A percentile compares a stretch with the other conserved stretches of the same genome.
These are phyloP conservation scores for Orthonychiurus folsomi DNA, from an alignment of 2,888 invertebrate species.

Conservation along the genomic window DNA sequence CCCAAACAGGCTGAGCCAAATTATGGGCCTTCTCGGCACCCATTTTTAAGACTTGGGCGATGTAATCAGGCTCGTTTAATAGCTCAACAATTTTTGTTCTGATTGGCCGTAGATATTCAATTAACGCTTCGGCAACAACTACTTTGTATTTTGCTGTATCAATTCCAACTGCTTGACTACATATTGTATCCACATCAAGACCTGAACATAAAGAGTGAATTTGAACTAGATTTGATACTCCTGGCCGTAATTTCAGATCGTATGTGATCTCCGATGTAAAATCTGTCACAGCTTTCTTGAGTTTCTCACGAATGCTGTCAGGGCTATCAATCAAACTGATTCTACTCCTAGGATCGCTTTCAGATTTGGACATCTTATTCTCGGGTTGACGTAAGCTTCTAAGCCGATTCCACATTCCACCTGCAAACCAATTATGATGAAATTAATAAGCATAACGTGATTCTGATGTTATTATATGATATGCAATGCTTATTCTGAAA, in stretches of 20 bases:
- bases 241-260: constrained; percentile 68
- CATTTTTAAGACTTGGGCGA: constrained; percentile 54
- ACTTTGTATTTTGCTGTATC: constrained; percentile 73
- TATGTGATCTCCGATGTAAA: constrained; percentile 71
- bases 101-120: constrained; percentile 62
- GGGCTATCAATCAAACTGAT: constrained; percentile 70
- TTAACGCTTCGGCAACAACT: constrained; percentile 61
- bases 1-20: constrained; percentile 57
- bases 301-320: constrained; percentile 58
- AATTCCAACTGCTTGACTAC: constrained; percentile 55
- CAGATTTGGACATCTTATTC: constrained; percentile 98
- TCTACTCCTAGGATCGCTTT: constrained; percentile 63
- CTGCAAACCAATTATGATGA: constrained; percentile 15
- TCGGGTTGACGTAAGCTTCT: constrained; percentile 70
- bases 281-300: constrained; percentile 86
- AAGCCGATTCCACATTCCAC: constrained; percentile 31
- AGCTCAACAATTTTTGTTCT: constrained; percentile 53
- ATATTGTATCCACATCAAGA: constrained; percentile 58
- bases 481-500: too few species aligned
- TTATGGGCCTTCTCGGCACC: constrained; percentile 57
- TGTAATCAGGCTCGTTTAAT: constrained; percentile 53
- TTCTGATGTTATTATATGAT: neutral
- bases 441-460: neutral
- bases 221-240: constrained; percentile 77
- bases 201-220: constrained; percentile 70